Percentiles rank a stretch among this genome's conserved stretches.
Evolutionary conservation across 2,888 invertebrate species (phyloP).

Genomic region (Sphecodes monilicornis): DNA sequence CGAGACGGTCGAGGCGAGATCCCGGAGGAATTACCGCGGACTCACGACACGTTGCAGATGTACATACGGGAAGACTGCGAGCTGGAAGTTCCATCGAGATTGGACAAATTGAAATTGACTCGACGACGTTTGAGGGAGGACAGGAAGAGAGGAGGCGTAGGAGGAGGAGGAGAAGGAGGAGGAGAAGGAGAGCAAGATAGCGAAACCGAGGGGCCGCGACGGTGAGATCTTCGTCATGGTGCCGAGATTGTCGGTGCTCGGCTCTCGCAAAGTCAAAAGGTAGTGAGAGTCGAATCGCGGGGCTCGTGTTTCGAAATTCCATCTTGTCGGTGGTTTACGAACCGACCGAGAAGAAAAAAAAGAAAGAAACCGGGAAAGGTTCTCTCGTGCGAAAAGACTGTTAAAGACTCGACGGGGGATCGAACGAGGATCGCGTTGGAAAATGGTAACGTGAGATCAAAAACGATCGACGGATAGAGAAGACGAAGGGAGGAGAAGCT

Average conservation of each 20-base stretch:
- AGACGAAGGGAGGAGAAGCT: slow-evolving; percentile 2
- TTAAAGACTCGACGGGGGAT: not conserved
- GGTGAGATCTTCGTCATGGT: slow-evolving; percentile 46
- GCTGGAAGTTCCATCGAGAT: slow-evolving; percentile 12
- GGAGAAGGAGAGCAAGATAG: slow-evolving; percentile 14
- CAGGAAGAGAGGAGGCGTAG: not conserved
- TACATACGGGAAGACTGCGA: slow-evolving; percentile 7
- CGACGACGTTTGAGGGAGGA: not conserved
- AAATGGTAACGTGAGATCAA: slow-evolving; percentile 61
- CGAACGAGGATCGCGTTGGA: not conserved
- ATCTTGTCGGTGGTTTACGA: not conserved
- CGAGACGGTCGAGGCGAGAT: not conserved
- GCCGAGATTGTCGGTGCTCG: slow-evolving; percentile 23
- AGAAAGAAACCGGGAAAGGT: not conserved
- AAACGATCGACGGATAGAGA: not conserved
- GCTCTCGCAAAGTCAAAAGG: slow-evolving; percentile 35
- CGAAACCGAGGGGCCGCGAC: not conserved
- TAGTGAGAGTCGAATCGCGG: not conserved
- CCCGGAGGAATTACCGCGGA: slow-evolving; percentile 21
- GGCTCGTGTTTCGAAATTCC: not conserved
- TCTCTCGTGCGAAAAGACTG: not conserved
- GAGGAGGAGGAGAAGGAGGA: not conserved
- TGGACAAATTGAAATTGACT: slow-evolving; percentile 12
- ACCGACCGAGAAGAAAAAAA: not conserved
- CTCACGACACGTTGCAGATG: slow-evolving; percentile 46